Base-by-base conservation (phyloP, 2,888 invertebrate species). In the Orchesella flavescens region DNA sequence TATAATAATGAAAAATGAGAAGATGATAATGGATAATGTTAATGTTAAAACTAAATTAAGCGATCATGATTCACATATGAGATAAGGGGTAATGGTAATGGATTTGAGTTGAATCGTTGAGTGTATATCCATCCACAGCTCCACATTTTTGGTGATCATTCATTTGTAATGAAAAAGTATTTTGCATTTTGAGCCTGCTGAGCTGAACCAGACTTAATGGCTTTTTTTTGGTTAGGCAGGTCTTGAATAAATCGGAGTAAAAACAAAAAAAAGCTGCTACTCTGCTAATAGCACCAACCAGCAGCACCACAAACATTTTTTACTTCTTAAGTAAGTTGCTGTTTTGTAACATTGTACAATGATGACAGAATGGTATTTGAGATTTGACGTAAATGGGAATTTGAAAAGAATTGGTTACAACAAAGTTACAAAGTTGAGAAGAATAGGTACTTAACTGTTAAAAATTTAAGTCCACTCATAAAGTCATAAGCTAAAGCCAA, bases 61-160 rank as follows among this genome's bases (percentile, higher is more conserved):
- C 12, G 61, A 61, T 61, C 24, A 12, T 13, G 61, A 61, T 61
- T 23, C 2, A 61, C 24, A 24, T 61, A 9, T n/a, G 13, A 23
- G 61, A 61, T 61, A 61, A 61, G 19, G 61, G 61, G 23, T 61
- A 61, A 61, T 2, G 61, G 34, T 34, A 61, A 61, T 61, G 61
- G 61, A 24, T 23, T 24, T 61, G 61, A 61, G 61, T 10, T 23
- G 23, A 61, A 61, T 34, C n/a, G n/a, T n/a, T n/a, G n/a, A n/a
- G 34, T 7, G 7, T 34, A 7, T 34, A 61, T 23, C 24, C 19
- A 23, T 24, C 21, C 61, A 23, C 57, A 57, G 19, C 10, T 61
- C 24, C 61, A 24, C n/a, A 61, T 13, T 24, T 15, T 61, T 57
- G 57, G 19, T 19, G 57, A 17, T 19, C 57, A 57, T 19, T 57